These are phyloP conservation scores for Ondatra zibethicus DNA, from an alignment of 2,113 vertebrate species.

Conservation along the genomic window DNA sequence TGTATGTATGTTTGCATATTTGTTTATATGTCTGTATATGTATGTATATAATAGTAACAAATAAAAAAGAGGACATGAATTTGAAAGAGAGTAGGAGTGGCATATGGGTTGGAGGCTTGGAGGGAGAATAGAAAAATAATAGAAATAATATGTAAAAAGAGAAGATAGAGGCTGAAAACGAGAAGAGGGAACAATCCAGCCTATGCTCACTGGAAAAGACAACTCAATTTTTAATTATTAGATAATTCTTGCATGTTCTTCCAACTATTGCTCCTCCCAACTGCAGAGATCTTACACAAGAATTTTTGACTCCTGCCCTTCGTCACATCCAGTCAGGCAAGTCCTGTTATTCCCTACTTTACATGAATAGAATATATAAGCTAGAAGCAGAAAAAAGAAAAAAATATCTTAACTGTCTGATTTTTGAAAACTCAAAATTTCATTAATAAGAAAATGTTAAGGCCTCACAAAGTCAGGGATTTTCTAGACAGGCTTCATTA, in stretches of 20 bases:
- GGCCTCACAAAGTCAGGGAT: neutral
- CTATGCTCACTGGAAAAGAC: neutral
- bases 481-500: neutral
- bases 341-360: neutral
- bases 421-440: neutral
- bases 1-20: neutral
- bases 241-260: neutral
- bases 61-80: neutral
- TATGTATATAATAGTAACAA: neutral
- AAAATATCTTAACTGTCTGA: neutral
- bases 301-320: neutral
- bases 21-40: neutral
- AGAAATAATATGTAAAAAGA: neutral
- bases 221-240: neutral
- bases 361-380: neutral
- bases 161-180: neutral
- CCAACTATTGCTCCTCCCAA: neutral
- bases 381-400: neutral
- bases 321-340: neutral
- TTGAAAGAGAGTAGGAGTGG: neutral
- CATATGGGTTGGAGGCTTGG: neutral
- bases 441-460: neutral
- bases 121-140: neutral
- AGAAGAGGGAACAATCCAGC: neutral
- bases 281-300: neutral